Conservation (phyloP, 2,888 invertebrate genomes). For the Lampropteryx suffumata region DNA sequence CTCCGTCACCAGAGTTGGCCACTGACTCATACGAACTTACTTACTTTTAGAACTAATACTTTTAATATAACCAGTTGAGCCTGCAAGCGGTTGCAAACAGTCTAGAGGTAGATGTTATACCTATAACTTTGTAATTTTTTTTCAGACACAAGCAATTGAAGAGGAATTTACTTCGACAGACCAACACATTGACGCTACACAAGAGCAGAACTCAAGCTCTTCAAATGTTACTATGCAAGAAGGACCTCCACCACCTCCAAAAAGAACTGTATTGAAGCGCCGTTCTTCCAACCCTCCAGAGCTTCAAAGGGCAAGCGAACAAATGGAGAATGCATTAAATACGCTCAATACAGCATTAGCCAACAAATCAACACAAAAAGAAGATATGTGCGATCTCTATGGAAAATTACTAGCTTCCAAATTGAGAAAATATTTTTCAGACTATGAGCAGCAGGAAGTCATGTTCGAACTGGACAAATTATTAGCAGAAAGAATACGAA, state of each 20-base stretch:
- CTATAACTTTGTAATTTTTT: slow-evolving; percentile 8
- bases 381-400: slow-evolving; percentile 20
- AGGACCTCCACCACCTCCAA: slow-evolving; percentile 15
- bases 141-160: slow-evolving; percentile 14
- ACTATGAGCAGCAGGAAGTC: slow-evolving; percentile 4
- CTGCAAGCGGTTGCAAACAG: too few relatives aligned
- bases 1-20: too few relatives aligned
- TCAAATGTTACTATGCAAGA: slow-evolving; percentile 16
- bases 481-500: slow-evolving; percentile 4
- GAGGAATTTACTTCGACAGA: slow-evolving; percentile 16
- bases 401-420: slow-evolving; percentile 16
- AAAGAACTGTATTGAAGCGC: slow-evolving; percentile 18
- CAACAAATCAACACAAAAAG: slow-evolving; percentile 18
- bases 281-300: slow-evolving; percentile 20
- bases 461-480: slow-evolving; percentile 7
- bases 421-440: slow-evolving; percentile 18
- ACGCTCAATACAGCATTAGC: slow-evolving; percentile 6
- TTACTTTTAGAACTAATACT: too few relatives aligned
- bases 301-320: slow-evolving; percentile 19
- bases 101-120: too few relatives aligned
- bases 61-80: too few relatives aligned
- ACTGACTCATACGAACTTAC: too few relatives aligned
- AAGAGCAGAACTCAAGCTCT: slow-evolving; percentile 16
- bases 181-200: slow-evolving; percentile 17
- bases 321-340: slow-evolving; percentile 17